Evolutionary conservation across 2,113 vertebrate species (phyloP).

Genomic region (Marcusenius ussheri): DNA sequence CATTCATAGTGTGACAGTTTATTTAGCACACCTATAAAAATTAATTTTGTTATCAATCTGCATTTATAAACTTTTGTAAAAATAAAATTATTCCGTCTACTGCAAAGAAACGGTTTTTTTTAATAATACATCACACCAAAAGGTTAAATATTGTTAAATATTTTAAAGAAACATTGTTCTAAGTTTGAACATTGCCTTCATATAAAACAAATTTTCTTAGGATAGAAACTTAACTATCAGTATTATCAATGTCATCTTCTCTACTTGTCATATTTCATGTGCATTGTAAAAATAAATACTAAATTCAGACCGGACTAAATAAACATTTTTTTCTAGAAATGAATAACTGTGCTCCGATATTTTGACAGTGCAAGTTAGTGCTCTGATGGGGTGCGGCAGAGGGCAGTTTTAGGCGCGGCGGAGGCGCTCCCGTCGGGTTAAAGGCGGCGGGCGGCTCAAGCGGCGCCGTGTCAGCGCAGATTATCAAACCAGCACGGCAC

Average conservation of each 20-base stretch:
- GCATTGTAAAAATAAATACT: neutral
- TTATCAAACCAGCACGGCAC: neutral
- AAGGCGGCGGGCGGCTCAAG: conserved; percentile 1
- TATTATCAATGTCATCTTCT: neutral
- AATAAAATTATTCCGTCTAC: neutral
- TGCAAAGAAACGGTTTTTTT: neutral
- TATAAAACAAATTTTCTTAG: neutral
- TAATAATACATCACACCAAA: neutral
- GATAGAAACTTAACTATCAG: neutral
- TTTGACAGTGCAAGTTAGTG: neutral
- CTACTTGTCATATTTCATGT: neutral
- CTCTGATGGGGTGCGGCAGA: neutral
- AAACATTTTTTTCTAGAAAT: neutral
- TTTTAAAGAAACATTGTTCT: neutral
- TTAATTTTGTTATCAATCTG: neutral
- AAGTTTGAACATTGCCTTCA: neutral
- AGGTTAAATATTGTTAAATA: neutral
- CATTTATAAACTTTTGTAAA: neutral
- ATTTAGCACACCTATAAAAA: neutral
- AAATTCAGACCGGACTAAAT: neutral
- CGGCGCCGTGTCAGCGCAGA: conserved; percentile 8
- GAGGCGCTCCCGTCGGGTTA: neutral
- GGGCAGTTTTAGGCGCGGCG: neutral
- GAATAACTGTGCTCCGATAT: neutral
- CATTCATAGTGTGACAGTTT: neutral